Evolutionary conservation across 2,113 vertebrate genomes (phyloP).

Genomic region (Edolisoma coerulescens): DNA sequence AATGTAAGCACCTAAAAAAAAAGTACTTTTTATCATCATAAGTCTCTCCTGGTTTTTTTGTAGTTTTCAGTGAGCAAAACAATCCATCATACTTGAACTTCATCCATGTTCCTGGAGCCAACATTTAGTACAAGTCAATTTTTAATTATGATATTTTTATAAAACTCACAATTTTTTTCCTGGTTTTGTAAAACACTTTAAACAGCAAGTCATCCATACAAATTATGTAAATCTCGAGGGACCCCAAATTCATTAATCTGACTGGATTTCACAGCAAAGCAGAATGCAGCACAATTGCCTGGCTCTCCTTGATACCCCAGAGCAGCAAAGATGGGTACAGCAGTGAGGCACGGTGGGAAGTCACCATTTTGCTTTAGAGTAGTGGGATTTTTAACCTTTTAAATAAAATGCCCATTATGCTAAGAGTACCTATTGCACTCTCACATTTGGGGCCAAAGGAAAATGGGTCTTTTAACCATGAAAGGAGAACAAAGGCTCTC

Average conservation of each 20-base stretch:
- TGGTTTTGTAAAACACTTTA: background rate
- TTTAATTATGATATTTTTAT: conserved; percentile 54
- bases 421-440: background rate
- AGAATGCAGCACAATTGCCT: background rate
- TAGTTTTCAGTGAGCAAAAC: conserved; percentile 6
- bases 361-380: background rate
- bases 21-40: conserved; percentile 25
- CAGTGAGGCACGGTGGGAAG: background rate
- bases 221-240: conserved; percentile 1
- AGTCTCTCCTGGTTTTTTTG: conserved; percentile 1
- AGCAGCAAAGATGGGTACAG: background rate
- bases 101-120: background rate
- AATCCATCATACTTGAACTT: conserved; percentile 34
- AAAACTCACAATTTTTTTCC: conserved; percentile 30
- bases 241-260: conserved; percentile 18
- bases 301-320: background rate
- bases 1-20: conserved; percentile 14
- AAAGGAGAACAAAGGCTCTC: background rate
- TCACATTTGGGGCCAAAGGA: background rate
- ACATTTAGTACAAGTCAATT: conserved; percentile 33
- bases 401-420: background rate
- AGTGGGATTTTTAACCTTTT: background rate
- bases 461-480: background rate
- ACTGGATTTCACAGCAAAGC: conserved; percentile 6
- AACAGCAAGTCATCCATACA: background rate